These are phyloP conservation scores for Cyprinodon variegatus DNA, from an alignment of 2,113 vertebrate genomes.

Conservation along the genomic window DNA sequence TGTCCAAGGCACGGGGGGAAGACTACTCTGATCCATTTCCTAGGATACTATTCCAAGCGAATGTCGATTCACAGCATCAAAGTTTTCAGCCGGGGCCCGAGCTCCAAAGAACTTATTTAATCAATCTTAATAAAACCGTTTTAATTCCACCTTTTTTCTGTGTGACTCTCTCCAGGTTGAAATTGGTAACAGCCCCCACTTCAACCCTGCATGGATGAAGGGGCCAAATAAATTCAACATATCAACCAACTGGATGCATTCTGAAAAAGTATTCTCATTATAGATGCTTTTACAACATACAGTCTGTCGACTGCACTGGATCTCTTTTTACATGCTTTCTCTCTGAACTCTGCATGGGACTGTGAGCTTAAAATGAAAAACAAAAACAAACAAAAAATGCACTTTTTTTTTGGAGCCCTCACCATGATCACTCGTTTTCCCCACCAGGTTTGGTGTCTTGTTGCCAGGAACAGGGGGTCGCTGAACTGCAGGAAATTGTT, in stretches of 20 bases:
- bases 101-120: too few species aligned
- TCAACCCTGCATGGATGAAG: not conserved
- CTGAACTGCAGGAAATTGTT: conserved; percentile 48
- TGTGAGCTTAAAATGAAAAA: not conserved
- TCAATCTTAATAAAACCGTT: too few species aligned
- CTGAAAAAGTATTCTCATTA: not conserved
- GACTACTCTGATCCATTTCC: too few species aligned
- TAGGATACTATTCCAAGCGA: too few species aligned
- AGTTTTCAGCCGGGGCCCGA: too few species aligned
- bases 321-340: not conserved
- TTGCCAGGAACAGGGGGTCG: conserved; percentile 45
- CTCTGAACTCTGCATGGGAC: not conserved
- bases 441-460: conserved; percentile 70
- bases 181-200: too few species aligned
- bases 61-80: too few species aligned
- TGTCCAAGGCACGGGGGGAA: too few species aligned
- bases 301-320: not conserved
- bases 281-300: not conserved
- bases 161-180: too few species aligned
- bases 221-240: not conserved
- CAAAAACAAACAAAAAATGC: not conserved
- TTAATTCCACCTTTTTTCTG: too few species aligned
- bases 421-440: conserved; percentile 66
- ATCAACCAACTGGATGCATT: not conserved
- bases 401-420: conserved; percentile 47